Percentiles rank a stretch among this genome's conserved stretches.
These are phyloP conservation scores for Setipinna tenuifilis DNA, from an alignment of 2,797 vertebrate genomes.

Conservation along the genomic window DNA sequence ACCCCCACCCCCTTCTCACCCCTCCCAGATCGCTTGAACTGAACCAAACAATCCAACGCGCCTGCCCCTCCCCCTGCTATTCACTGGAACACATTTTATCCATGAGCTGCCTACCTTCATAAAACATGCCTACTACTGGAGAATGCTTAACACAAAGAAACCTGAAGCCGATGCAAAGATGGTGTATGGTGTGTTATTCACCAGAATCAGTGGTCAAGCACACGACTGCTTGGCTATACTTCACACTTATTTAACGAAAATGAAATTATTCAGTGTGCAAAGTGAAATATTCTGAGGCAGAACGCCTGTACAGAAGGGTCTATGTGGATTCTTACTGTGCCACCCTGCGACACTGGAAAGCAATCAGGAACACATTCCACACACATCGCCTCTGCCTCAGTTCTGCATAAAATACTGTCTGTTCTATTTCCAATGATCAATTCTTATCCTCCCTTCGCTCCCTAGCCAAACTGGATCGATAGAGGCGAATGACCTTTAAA, in stretches of 20 bases:
- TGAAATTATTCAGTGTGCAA: background rate
- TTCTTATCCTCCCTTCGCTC: conserved; percentile 71
- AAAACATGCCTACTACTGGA: conserved; percentile 37
- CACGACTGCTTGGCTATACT: background rate
- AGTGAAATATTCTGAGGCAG: background rate
- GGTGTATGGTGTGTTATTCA: background rate
- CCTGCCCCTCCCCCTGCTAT: conserved; percentile 38
- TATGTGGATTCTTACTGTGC: background rate
- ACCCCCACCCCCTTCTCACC: conserved; percentile 61
- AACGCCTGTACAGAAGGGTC: background rate
- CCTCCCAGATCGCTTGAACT: conserved; percentile 72
- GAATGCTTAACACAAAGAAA: conserved; percentile 25
- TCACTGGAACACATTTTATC: conserved; percentile 30
- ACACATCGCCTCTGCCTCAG: conserved; percentile 31
- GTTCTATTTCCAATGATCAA: conserved; percentile 80
- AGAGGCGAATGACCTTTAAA: conserved; percentile 83
- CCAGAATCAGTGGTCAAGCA: background rate
- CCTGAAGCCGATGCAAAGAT: too few species aligned
- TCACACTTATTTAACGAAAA: background rate
- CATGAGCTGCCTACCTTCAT: conserved; percentile 23
- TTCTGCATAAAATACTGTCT: conserved; percentile 73
- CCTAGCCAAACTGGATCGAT: conserved; percentile 79
- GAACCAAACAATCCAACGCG: conserved; percentile 62
- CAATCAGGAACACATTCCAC: conserved; percentile 19
- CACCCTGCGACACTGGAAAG: background rate